These are phyloP conservation scores for Drosophila tanythrix DNA, from an alignment of 2,888 invertebrate species.

Conservation along the genomic window DNA sequence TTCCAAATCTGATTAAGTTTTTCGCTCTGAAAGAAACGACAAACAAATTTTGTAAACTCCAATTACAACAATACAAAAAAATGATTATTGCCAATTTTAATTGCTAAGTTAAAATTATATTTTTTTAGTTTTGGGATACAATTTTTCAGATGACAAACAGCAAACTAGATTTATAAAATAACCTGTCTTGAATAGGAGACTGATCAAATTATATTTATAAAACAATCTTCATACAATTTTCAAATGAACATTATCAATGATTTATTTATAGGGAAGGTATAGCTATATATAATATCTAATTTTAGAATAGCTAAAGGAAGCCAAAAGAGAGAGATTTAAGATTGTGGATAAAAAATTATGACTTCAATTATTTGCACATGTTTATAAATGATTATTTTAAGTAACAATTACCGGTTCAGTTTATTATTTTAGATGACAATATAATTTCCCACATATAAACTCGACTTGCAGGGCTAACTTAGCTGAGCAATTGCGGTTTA, in stretches of 20 bases:
- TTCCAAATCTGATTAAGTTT: neutral
- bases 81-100: neutral
- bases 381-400: neutral
- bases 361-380: neutral
- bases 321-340: neutral
- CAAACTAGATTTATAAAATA: neutral
- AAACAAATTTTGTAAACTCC: accelerated
- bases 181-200: neutral
- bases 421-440: neutral
- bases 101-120: neutral
- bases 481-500: neutral
- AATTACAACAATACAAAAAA: neutral
- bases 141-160: neutral
- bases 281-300: too few species aligned
- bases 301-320: neutral
- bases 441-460: neutral
- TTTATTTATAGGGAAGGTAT: neutral
- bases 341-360: neutral
- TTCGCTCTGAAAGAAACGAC: neutral
- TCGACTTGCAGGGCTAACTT: neutral
- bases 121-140: neutral
- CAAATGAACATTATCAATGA: neutral
- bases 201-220: neutral
- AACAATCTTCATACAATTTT: neutral
- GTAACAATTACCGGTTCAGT: neutral